A percentile compares a stretch with the other conserved stretches of the same genome.
Evolutionary conservation across 1,140 invertebrate genomes (phyloP).

Genomic region (Meloidogyne hapla): DNA sequence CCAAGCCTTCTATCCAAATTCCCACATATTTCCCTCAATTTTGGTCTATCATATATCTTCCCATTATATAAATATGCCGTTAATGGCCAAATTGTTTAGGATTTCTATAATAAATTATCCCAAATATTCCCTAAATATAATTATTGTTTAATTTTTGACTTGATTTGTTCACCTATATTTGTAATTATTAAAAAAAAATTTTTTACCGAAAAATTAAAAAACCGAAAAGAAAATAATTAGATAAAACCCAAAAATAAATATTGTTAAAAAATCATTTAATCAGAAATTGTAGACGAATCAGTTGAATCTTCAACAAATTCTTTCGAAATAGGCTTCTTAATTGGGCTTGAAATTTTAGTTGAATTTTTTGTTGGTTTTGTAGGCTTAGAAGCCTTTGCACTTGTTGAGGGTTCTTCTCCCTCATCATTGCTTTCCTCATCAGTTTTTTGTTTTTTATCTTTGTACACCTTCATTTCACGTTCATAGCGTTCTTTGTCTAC

Average conservation of each 20-base stretch:
- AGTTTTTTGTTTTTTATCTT: constrained; percentile 11
- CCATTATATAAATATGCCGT: too few relatives aligned
- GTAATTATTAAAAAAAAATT: too few relatives aligned
- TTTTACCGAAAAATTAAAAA: too few relatives aligned
- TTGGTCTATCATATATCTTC: too few relatives aligned
- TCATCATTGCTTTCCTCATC: constrained; percentile 10
- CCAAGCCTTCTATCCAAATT: too few relatives aligned
- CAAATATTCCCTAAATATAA: too few relatives aligned
- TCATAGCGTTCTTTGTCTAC: constrained; percentile 66
- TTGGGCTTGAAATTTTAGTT: constrained; percentile 33
- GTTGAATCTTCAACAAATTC: constrained; percentile 44
- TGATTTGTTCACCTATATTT: too few relatives aligned
- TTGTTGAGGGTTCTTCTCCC: not conserved
- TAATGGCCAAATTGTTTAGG: too few relatives aligned
- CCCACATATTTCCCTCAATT: too few relatives aligned
- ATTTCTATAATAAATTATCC: too few relatives aligned
- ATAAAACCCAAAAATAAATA: not conserved
- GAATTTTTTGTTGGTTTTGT: constrained; percentile 18
- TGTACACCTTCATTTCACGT: constrained; percentile 59
- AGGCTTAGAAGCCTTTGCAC: not conserved
- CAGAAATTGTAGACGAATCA: not conserved
- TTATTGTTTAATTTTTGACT: too few relatives aligned
- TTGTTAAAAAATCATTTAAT: not conserved
- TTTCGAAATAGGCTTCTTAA: constrained; percentile 43
- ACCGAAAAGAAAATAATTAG: too few relatives aligned